Percentiles rank a stretch among this genome's conserved stretches.
phyloP scores from a whole-genome alignment of 2,797 vertebrate species.

The Phyllotis vaccarum region DNA sequence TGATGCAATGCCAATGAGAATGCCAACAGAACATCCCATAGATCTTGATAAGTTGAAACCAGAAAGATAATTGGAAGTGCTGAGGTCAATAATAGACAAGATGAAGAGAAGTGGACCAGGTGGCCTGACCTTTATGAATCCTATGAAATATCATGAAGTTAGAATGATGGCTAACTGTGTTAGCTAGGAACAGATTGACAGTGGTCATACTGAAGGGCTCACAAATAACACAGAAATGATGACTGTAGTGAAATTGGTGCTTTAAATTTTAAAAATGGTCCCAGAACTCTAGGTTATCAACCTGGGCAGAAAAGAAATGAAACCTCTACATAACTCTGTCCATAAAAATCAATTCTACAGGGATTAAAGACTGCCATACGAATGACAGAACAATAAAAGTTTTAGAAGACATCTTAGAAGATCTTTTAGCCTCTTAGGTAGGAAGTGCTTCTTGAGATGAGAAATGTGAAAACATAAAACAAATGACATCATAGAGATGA shows the following conservation, averaged over 20 bases:
- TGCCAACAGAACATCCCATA: conserved; percentile 56
- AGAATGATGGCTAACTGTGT: neutral
- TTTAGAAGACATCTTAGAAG: neutral
- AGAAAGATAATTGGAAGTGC: conserved; percentile 55
- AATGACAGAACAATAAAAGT: conserved; percentile 32
- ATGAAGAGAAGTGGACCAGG: neutral
- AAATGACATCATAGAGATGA: neutral
- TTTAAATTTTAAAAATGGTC: conserved; percentile 24
- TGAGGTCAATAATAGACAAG: conserved; percentile 62
- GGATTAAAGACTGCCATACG: neutral
- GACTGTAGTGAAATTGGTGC: neutral
- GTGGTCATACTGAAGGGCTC: neutral
- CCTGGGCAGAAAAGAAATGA: neutral
- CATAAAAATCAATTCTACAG: conserved; percentile 37
- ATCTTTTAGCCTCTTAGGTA: neutral
- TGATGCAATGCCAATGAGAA: conserved; percentile 58
- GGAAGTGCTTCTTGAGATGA: neutral
- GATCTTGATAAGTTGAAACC: conserved; percentile 52
- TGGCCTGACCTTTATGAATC: neutral
- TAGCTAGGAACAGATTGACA: neutral
- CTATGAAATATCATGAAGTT: conserved; percentile 15
- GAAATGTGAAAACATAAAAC: neutral
- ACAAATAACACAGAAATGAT: neutral
- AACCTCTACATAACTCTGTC: conserved; percentile 13
- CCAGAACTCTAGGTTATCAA: conserved; percentile 6